Evolutionary conservation across 2,797 vertebrate genomes (phyloP).

Genomic region (Echeneis naucrates): DNA sequence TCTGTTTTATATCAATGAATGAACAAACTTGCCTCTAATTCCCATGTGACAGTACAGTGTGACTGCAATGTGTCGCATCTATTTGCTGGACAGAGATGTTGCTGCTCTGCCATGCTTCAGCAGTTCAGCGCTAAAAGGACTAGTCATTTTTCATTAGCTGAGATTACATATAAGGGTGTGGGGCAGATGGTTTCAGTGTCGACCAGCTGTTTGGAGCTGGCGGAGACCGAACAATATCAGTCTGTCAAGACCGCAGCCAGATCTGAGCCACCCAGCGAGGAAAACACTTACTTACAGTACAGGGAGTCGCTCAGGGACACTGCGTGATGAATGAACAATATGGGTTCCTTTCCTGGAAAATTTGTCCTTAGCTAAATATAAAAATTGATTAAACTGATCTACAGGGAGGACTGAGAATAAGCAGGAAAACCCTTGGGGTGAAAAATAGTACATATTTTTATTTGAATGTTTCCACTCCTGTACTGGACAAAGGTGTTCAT

Average conservation of each 20-base stretch:
- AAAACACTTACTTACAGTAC: constrained; percentile 67
- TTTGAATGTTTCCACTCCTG: neutral
- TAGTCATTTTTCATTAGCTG: constrained; percentile 77
- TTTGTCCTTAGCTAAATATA: constrained; percentile 48
- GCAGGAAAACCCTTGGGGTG: constrained; percentile 17
- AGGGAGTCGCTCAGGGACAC: constrained; percentile 54
- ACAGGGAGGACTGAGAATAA: constrained; percentile 19
- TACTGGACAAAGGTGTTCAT: neutral
- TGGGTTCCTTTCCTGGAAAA: constrained; percentile 64
- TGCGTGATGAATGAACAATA: constrained; percentile 75
- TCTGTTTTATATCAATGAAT: neutral
- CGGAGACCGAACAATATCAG: constrained; percentile 72
- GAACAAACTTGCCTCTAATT: neutral
- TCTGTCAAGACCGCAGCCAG: constrained; percentile 67
- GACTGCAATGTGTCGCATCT: constrained; percentile 27
- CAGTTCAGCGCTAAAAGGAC: constrained; percentile 47
- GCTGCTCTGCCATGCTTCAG: constrained; percentile 47
- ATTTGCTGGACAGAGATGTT: constrained; percentile 58
- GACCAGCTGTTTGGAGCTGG: constrained; percentile 76
- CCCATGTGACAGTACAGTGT: constrained; percentile 38
- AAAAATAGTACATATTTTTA: constrained; percentile 9
- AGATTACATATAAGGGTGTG: constrained; percentile 69
- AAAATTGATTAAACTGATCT: constrained; percentile 56
- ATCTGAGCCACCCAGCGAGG: constrained; percentile 71
- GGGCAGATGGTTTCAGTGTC: constrained; percentile 71